A percentile compares a stretch with the other conserved stretches of the same genome.
Conservation (phyloP, 2,888 invertebrate species). For the Amphimallon solstitiale region DNA sequence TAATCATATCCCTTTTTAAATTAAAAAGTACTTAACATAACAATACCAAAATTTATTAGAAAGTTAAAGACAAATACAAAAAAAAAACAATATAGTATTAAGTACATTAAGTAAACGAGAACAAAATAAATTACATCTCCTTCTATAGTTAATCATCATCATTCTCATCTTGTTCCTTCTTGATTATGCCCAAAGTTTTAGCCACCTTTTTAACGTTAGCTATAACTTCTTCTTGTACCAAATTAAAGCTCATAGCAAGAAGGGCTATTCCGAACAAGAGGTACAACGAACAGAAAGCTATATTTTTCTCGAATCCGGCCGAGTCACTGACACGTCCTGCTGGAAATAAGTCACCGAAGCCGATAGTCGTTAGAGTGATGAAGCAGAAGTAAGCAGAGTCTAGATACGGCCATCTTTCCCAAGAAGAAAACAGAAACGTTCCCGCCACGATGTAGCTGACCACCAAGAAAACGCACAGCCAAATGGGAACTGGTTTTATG, state of each 20-base stretch:
- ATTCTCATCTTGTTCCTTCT: slow-evolving; percentile 74
- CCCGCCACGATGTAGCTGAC: slow-evolving; percentile 91
- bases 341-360: slow-evolving; percentile 92
- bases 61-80: too few species aligned
- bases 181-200: slow-evolving; percentile 87
- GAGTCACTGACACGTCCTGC: slow-evolving; percentile 73
- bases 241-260: slow-evolving; percentile 95
- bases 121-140: too few species aligned
- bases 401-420: slow-evolving; percentile 88
- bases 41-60: too few species aligned
- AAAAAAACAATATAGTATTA: too few species aligned
- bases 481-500: slow-evolving; percentile 84
- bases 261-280: slow-evolving; percentile 93
- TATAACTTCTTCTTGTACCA: slow-evolving; percentile 94
- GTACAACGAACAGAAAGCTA: slow-evolving; percentile 92
- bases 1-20: too few species aligned
- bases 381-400: slow-evolving; percentile 95
- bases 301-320: slow-evolving; percentile 67
- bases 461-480: slow-evolving; percentile 88
- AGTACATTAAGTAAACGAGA: too few species aligned
- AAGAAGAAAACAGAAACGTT: slow-evolving; percentile 84
- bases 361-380: slow-evolving; percentile 92
- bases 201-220: slow-evolving; percentile 88
- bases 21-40: too few species aligned
- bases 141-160: slow-evolving; percentile 64